phyloP scores from a whole-genome alignment of 92 coral and sea anemone species.

The Paramuricea clavata region DNA sequence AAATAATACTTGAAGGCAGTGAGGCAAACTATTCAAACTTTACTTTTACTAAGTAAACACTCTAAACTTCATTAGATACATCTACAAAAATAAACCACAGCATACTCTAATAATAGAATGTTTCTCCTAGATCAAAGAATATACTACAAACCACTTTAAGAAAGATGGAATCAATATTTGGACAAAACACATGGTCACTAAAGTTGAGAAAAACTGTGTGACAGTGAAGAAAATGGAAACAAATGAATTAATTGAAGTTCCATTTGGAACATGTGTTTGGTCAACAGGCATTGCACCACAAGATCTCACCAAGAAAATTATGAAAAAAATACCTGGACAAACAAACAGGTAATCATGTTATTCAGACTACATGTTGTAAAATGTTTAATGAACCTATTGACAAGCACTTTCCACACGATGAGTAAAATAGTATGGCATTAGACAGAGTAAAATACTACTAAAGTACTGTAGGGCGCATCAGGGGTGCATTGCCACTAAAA shows the following conservation, averaged over 20 bases:
- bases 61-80: too few species aligned
- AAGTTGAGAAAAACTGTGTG: constrained; percentile 38
- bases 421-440: too few species aligned
- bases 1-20: too few species aligned
- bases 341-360: constrained; percentile 41
- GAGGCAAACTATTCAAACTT: too few species aligned
- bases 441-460: too few species aligned
- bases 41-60: too few species aligned
- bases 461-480: too few species aligned
- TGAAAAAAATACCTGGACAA: constrained; percentile 48
- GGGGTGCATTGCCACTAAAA: too few species aligned
- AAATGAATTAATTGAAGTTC: constrained; percentile 33
- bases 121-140: constrained; percentile 31
- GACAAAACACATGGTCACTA: constrained; percentile 51
- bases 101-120: not conserved
- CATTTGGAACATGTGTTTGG: constrained; percentile 51
- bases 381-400: too few species aligned
- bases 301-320: constrained; percentile 40
- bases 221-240: constrained; percentile 37
- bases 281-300: constrained; percentile 48
- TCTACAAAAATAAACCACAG: too few species aligned
- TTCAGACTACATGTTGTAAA: too few species aligned
- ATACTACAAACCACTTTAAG: constrained; percentile 44
- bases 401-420: too few species aligned
- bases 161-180: constrained; percentile 52